These are phyloP conservation scores for Manis crassicaudata DNA, from an alignment of 2,797 vertebrate genomes.

Conservation along the genomic window DNA sequence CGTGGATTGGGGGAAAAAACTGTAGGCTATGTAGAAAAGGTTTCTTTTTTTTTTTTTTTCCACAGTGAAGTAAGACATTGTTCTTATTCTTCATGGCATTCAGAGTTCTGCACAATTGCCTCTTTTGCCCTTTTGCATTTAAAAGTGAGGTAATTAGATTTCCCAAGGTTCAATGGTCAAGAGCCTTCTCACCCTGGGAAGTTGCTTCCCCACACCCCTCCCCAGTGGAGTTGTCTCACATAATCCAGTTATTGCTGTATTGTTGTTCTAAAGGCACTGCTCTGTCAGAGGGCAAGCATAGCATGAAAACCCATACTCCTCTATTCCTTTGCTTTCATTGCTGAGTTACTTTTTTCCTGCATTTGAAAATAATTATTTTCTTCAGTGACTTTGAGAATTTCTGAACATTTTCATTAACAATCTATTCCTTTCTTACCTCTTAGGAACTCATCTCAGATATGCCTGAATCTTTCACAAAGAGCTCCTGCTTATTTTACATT, in stretches of 20 bases:
- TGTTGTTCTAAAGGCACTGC: not conserved
- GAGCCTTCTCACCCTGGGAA: conserved; percentile 47
- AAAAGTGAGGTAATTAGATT: conserved; percentile 71
- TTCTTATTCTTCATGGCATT: conserved; percentile 57
- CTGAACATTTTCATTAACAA: conserved; percentile 23
- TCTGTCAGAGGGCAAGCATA: not conserved
- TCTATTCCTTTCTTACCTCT: not conserved
- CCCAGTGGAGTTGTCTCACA: not conserved
- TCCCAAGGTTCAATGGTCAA: conserved; percentile 69
- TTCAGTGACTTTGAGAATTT: conserved; percentile 7
- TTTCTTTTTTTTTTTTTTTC: conserved; percentile 24
- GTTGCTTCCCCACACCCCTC: conserved; percentile 31
- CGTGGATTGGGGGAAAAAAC: not conserved
- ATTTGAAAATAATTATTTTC: not conserved
- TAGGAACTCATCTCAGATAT: not conserved
- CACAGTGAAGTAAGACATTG: conserved; percentile 55
- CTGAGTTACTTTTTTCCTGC: not conserved
- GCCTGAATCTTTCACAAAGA: not conserved
- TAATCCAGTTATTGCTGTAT: conserved; percentile 45
- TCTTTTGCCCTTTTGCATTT: conserved; percentile 53
- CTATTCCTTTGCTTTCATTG: not conserved
- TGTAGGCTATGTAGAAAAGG: not conserved
- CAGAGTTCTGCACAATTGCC: conserved; percentile 33
- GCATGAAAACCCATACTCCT: not conserved
- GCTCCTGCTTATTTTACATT: not conserved